These are phyloP conservation scores for Kryptopterus vitreolus DNA, from an alignment of 2,797 vertebrate species.

Conservation along the genomic window DNA sequence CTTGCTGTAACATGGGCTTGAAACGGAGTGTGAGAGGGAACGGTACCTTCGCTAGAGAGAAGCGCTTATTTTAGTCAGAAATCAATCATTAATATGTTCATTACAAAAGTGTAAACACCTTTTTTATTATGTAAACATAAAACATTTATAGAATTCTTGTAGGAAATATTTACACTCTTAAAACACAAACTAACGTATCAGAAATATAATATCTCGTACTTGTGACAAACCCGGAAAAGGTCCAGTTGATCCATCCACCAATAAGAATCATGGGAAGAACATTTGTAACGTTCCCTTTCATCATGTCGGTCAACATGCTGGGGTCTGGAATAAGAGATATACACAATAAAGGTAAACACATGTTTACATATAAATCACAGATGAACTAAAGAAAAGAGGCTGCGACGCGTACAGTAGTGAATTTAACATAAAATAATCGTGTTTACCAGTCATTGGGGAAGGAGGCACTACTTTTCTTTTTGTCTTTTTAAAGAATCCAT, in stretches of 20 bases:
- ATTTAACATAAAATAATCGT: background rate
- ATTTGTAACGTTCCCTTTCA: slow-evolving; percentile 99
- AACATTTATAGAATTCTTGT: background rate
- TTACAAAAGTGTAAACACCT: background rate
- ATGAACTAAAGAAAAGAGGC: background rate
- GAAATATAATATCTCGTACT: slow-evolving; percentile 74
- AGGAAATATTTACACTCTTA: background rate
- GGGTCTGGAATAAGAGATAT: slow-evolving; percentile 79
- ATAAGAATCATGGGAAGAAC: slow-evolving; percentile 99
- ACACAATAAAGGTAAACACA: background rate
- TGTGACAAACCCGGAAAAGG: slow-evolving; percentile 98
- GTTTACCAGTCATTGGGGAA: slow-evolving; percentile 95
- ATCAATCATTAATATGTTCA: background rate
- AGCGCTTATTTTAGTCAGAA: background rate
- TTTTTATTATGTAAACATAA: background rate
- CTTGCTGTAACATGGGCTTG: slow-evolving; percentile 98
- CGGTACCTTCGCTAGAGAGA: slow-evolving; percentile 88
- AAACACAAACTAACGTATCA: background rate
- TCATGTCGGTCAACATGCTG: slow-evolving; percentile 99
- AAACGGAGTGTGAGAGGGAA: slow-evolving; percentile 97
- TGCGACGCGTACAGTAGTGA: background rate
- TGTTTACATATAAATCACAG: background rate
- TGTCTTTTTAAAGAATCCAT: slow-evolving; percentile 99
- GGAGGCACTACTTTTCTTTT: slow-evolving; percentile 98
- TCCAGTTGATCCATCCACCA: slow-evolving; percentile 99